phyloP scores from a whole-genome alignment of 1,140 invertebrate genomes.

The Conopomorpha cramerella region DNA sequence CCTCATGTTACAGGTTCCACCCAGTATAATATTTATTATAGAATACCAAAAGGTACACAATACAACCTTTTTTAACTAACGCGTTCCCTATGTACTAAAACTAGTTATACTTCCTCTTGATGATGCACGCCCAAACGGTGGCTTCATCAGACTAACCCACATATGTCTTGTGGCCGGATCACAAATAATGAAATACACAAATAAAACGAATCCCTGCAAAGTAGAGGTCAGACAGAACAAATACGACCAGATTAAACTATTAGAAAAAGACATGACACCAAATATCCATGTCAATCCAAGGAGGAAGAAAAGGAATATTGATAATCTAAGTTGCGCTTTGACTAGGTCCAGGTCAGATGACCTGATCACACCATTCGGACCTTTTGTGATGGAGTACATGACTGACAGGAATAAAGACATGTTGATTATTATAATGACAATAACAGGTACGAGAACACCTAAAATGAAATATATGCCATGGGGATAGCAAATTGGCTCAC shows the following conservation, averaged over 20 bases:
- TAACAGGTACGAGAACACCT: conserved; percentile 61
- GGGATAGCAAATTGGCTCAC: conserved; percentile 62
- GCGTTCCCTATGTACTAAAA: too few species aligned
- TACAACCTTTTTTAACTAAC: too few species aligned
- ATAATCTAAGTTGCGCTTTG: conserved; percentile 61
- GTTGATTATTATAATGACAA: conserved; percentile 60
- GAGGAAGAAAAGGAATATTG: conserved; percentile 66
- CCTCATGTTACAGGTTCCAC: too few species aligned
- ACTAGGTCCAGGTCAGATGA: conserved; percentile 52
- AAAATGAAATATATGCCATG: conserved; percentile 57
- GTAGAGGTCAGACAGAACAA: conserved; percentile 67
- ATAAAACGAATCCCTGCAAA: conserved; percentile 67
- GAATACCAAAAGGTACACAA: too few species aligned
- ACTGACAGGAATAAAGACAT: conserved; percentile 62
- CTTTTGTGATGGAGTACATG: conserved; percentile 57
- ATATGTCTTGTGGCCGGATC: conserved; percentile 60
- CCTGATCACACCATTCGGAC: conserved; percentile 46
- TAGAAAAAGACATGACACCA: conserved; percentile 61
- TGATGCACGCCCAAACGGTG: conserved; percentile 16
- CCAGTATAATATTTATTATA: too few species aligned
- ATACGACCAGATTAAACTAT: conserved; percentile 60
- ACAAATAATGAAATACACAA: conserved; percentile 67
- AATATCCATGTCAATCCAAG: conserved; percentile 69
- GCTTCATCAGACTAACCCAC: conserved; percentile 54
- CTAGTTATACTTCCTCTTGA: conserved; percentile 32